Evolutionary conservation across 2,113 vertebrate species (phyloP), one percentile per base, ranked within the genome.

Genomic region (Herpetotheres cachinnans): DNA sequence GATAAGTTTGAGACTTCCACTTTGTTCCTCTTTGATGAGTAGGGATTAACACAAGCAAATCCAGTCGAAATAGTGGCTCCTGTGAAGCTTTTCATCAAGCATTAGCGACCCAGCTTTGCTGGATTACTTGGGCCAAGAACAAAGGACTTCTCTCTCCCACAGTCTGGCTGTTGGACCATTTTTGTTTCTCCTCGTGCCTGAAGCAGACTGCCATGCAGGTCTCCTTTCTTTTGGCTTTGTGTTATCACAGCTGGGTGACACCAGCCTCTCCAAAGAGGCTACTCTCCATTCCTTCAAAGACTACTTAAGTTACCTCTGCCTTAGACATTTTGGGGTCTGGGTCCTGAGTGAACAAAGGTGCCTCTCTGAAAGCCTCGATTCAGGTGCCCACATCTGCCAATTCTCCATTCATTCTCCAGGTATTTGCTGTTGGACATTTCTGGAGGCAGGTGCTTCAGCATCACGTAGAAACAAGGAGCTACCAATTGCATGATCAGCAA

Each of bases 131-230:
- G 20, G 40, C 13, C 1, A 19, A 63, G 6, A 16, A 7, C 6
- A 24, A 46, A 50, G 40, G 50, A 49, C 1, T 17, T 49, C 9
- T 44, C 22, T 9, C 19, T 71, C 26, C 16, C 52, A 38, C 9
- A 27, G 4, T 18, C 22, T 52, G 9, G 6, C 8, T 4, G 1
- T 11, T 30, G 9, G 30, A 38, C 16, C 5, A 7, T n/a, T 72
- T 62, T 44, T 34, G 1, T 50, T 82, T 67, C 34, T 72, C 10
- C 29, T 71, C 18, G 22, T 71, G 52, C 52, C 26, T 29, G 63
- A 21, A 7, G 26, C n/a, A 66, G 6, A n/a, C 38, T 58, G 27
- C 13, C 11, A 9, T 3, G 13, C n/a, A 44, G 9, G 25, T 56
- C 19, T 55, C 44, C 21, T 74, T 90, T 80, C 25, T 71, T 10